Base-by-base conservation (phyloP, 2,888 invertebrate genomes). In the Odontocolon sp. region DNA sequence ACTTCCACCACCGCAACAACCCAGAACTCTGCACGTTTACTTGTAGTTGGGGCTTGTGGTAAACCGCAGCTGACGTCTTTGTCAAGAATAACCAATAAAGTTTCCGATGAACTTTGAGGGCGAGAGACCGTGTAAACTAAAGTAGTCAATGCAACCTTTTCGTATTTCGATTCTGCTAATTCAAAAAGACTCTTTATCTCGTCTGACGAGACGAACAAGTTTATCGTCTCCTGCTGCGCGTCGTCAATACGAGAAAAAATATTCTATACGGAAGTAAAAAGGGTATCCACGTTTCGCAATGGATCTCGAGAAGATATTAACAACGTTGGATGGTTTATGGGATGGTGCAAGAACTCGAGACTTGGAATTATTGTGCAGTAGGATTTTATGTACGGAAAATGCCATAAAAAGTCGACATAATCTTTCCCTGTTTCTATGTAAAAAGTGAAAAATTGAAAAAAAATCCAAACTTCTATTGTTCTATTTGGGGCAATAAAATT, bases 21-120 rank as follows among this genome's bases (percentile, higher is more conserved):
- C 50, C 28, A 47, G 54, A n/a, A n/a, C n/a, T 61, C 57, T 40
- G 47, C 50, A 38, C 50, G 61, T 63, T 70, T 9, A 26, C 64
- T 40, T 56, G 64, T 40, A 42, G 80, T 78, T 80, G 80, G 79
- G 81, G 82, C 81, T 82, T 83, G 84, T 74, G 88, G 87, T 83
- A 72, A 84, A 86, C 88, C 89, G 83, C 89, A 87, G 86, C 88
- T 87, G 89, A 88, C 88, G 81, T 79, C 77, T 80, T 59, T 71
- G 63, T 71, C 67, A 52, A 67, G 45, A 59, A 66, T 42, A 66
- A 63, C 75, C 26, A 70, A n/a, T n/a, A n/a, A n/a, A 72, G 57
- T 72, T 72, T 38, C 42, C 68, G 50, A 71, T 71, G 14, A 28
- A 50, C 16, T 57, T 40, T 57, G 26, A 33, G 33, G 18, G 26